Evolutionary conservation across 2,113 vertebrate species (phyloP), one percentile per base, ranked within the genome.

Genomic region (Hippocampus guttulatus): DNA sequence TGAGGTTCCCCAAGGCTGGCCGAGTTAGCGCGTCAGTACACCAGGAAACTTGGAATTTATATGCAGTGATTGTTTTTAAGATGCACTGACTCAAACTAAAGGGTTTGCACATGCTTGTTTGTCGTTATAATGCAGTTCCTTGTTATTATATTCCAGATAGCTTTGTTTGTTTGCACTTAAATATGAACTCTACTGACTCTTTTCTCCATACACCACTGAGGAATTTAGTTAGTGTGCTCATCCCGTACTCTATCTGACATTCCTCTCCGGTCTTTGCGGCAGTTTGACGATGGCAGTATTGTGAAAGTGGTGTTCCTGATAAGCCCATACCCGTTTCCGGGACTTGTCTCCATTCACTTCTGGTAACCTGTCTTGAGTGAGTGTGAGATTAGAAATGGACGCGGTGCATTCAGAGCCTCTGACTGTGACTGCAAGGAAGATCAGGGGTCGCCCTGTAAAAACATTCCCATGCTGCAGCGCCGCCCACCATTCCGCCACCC

Each of bases 371-470:
- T 79, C 68, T 38, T 68, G 83, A 85, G 76, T 78, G 79, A 83
- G 81, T 87, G 85, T 87, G 72, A 51, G 75, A 68, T 77, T 79
- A 85, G 81, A 85, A 71, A 84, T 83, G 86, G 78, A 67, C 78
- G 69, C 85, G 67, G 80, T 82, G 82, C 77, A 77, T 81, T 86
- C 76, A 40, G 67, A 83, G 74, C 63, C 63, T 79, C 79, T 67
- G 51, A 67, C 84, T 81, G 78, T 61, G 75, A 91, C 88, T 90
- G 87, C 91, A 92, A 90, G 90, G 89, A 92, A 92, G 91, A 91
- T 91, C 90, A 92, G 81, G 87, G 91, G 92, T 92, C 90, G 88
- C 70, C 52, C 88, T 88, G 89, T 89, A 77, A 92, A 91, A 93
- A 91, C 90, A 93, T 93, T 91, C 91, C 89, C 91, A 91, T 88